Base-by-base conservation (phyloP, 2,113 vertebrate species). In the Podarcis muralis region DNA sequence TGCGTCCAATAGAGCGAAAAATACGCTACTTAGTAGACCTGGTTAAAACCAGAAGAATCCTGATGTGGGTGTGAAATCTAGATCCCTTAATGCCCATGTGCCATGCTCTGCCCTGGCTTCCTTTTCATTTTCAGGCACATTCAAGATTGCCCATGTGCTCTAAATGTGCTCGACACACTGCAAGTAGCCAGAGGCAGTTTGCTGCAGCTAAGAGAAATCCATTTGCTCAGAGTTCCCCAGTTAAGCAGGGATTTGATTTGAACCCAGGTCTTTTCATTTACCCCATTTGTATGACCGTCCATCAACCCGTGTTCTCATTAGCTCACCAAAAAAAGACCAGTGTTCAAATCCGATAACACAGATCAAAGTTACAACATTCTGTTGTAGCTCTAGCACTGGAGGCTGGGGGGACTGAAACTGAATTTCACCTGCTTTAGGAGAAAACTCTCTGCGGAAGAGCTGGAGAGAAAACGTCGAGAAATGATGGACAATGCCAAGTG, bases 401-500 rank as follows among this genome's bases (percentile, higher is more conserved):
- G 16, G 16, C 37, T 7, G 43, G 13, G 25, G 3, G 1, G 16
- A 30, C 32, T 87, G 27, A 71, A 88, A 37, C 7, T 0, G 11
- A 0, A 6, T 30, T 13, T 62, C 89, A 90, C 77, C 74, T 92
- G 3, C 0, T 87, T n/a, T 37, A 27, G 88, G 88, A 99, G 98
- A 72, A 98, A 98, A 65, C 94, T 99, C 32, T 98, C 98, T 0
- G 92, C 97, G 0, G 98, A 98, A 69, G 98, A 99, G 32, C 96
- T 99, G n/a, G 98, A 99, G 91, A 90, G 89, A 1, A 98, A 96
- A 83, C 97, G 98, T 66, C 95, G 92, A 71, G 98, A 99, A 84
- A 99, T 99, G 99, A 97, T 99, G 97, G 97, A 98, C 25, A 97
- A 98, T 4, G 99, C 98, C 76, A 97, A 97, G 88, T 97, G 98